Conservation (phyloP, 2,797 vertebrate genomes). For the Scolopax rusticola region DNA sequence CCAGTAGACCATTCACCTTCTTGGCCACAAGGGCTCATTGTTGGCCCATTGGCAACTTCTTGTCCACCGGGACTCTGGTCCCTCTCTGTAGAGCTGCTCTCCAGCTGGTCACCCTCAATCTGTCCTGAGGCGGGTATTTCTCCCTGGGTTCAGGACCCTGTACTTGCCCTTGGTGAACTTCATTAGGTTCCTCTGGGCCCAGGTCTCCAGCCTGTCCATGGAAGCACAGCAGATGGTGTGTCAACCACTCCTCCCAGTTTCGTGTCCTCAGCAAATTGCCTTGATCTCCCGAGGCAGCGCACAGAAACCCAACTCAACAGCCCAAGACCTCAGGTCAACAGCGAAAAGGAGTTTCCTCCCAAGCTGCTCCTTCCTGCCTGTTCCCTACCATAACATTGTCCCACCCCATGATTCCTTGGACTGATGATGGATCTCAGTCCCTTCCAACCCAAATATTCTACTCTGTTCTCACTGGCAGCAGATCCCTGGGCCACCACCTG, state of each 20-base stretch:
- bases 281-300: accelerated
- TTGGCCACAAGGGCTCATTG: background rate
- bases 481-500: background rate
- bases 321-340: background rate
- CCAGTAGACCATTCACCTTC: background rate
- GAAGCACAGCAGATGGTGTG: background rate
- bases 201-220: background rate
- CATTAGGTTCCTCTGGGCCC: background rate
- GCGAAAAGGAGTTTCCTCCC: background rate
- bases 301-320: accelerated
- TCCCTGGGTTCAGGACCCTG: background rate
- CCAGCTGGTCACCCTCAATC: background rate
- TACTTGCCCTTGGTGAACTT: background rate
- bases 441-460: background rate
- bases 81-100: background rate
- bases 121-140: background rate
- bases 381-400: accelerated
- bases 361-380: background rate
- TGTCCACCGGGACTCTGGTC: background rate
- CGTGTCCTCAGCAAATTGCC: background rate
- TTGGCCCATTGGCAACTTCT: no score
- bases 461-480: background rate
- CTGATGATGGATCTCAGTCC: background rate
- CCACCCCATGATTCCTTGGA: background rate
- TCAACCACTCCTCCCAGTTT: background rate